Evolutionary conservation across 2,113 vertebrate genomes (phyloP), one percentile per base, ranked within the genome.

Genomic region (Phaetusa simplex): DNA sequence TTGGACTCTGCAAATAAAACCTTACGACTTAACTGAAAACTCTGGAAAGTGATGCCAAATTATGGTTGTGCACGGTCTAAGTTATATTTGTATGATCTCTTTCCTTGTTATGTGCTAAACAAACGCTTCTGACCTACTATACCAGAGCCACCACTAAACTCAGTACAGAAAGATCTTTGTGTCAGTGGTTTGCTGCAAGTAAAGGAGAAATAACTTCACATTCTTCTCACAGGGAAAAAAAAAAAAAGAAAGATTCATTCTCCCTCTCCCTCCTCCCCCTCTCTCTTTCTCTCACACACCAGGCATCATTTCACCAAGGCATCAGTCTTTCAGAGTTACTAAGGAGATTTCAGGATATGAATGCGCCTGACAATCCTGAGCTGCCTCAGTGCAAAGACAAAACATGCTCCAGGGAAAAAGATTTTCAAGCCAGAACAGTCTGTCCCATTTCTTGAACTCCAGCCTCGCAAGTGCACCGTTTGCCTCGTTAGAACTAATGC

Each of bases 381-480:
- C 97, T 97, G 98, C 97, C 98, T 98, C 97, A 97, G 96, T 93
- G 95, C 97, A 98, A 98, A 98, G 97, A 97, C 97, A 98, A 98
- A 98, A 97, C 95, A 94, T 47, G 97, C 98, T 97, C 97, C 94
- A 77, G 83, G 81, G 86, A 97, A 95, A 97, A 95, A 92, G 71
- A 61, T 90, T 96, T 95, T 90, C 90, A 80, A 95, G 96, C 95
- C 56, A 93, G 84, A 95, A 97, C 97, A 91, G 94, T 96, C 82
- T 90, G 77, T 97, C 94, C 78, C 86, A 82, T 90, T 93, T 95
- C 94, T 97, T 82, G 95, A 96, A 86, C 97, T 97, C 95, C 95
- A 96, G 97, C 96, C 97, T 97, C 56, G 52, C 97, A 96, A 97
- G 95, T 72, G 95, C 96, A 96, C 97, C 72, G 47, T 96, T 96